These are phyloP conservation scores for Oenanthe oenanthe DNA, from an alignment of 2,113 vertebrate genomes.

Conservation along the genomic window DNA sequence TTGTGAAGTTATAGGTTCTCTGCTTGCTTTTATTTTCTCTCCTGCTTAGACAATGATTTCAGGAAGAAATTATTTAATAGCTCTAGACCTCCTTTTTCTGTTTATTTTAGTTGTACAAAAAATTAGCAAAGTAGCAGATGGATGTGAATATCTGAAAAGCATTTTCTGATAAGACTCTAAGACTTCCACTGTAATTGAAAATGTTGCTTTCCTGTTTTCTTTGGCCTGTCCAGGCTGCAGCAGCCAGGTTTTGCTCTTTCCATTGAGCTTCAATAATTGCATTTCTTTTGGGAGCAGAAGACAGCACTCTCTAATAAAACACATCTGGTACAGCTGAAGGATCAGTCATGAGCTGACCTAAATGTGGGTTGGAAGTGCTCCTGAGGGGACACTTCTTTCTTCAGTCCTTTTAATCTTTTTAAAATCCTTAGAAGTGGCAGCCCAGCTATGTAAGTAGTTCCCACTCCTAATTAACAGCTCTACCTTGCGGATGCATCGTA, in stretches of 20 bases:
- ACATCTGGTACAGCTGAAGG: constrained; percentile 5
- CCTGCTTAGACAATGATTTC: not conserved
- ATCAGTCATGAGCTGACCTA: constrained; percentile 43
- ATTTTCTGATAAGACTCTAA: not conserved
- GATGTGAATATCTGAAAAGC: not conserved
- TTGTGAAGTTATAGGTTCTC: not conserved
- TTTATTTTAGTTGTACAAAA: constrained; percentile 27
- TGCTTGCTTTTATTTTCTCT: not conserved
- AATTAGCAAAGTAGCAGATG: constrained; percentile 22
- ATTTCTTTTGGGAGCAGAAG: not conserved
- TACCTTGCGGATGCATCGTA: not conserved
- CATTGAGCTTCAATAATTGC: not conserved
- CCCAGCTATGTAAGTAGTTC: not conserved
- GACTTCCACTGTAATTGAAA: constrained; percentile 32
- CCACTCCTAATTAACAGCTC: constrained; percentile 49
- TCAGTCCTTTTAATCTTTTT: constrained; percentile 29
- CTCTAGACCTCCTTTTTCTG: not conserved
- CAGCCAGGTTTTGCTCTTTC: not conserved
- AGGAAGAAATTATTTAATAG: not conserved
- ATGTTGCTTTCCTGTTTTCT: constrained; percentile 6
- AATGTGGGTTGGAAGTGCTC: constrained; percentile 28
- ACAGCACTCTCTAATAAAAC: constrained; percentile 27
- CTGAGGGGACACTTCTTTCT: constrained; percentile 15
- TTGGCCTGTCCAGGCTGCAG: not conserved
- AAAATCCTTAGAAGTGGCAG: constrained; percentile 3